These are phyloP conservation scores for Nestor notabilis DNA, from an alignment of 2,113 vertebrate species.

Conservation along the genomic window DNA sequence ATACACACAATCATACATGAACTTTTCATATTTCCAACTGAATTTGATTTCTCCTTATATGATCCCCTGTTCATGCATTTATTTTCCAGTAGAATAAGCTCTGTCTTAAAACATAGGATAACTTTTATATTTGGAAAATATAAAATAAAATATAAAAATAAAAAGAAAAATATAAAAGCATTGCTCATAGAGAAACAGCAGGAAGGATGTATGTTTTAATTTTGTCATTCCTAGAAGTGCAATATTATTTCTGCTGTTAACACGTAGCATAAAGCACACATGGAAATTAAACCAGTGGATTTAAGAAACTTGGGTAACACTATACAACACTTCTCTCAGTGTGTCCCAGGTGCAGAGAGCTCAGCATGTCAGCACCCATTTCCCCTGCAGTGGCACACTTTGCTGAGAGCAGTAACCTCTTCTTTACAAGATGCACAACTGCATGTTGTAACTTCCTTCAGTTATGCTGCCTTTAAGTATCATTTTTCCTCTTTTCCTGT, in stretches of 20 bases:
- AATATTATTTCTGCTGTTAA: not conserved
- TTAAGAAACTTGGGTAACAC: not conserved
- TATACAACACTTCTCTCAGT: not conserved
- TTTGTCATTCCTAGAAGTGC: not conserved
- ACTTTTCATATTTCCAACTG: not conserved
- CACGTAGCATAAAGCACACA: not conserved
- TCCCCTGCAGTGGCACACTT: not conserved
- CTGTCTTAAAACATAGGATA: not conserved
- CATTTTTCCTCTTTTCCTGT: not conserved
- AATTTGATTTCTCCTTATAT: not conserved
- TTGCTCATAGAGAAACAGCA: not conserved
- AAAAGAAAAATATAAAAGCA: no score
- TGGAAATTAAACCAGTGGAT: not conserved
- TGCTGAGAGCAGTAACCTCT: not conserved
- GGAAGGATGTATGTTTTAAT: not conserved
- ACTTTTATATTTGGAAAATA: not conserved
- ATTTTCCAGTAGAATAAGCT: not conserved
- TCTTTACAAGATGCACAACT: not conserved
- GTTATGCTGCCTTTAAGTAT: not conserved
- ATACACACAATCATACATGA: not conserved
- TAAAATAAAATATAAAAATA: no score
- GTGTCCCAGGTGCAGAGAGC: not conserved
- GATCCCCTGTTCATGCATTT: not conserved
- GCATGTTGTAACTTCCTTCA: not conserved
- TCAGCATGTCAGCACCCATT: not conserved